Evolutionary conservation across 2,797 vertebrate genomes (phyloP).

Genomic region (Bucorvus abyssinicus): DNA sequence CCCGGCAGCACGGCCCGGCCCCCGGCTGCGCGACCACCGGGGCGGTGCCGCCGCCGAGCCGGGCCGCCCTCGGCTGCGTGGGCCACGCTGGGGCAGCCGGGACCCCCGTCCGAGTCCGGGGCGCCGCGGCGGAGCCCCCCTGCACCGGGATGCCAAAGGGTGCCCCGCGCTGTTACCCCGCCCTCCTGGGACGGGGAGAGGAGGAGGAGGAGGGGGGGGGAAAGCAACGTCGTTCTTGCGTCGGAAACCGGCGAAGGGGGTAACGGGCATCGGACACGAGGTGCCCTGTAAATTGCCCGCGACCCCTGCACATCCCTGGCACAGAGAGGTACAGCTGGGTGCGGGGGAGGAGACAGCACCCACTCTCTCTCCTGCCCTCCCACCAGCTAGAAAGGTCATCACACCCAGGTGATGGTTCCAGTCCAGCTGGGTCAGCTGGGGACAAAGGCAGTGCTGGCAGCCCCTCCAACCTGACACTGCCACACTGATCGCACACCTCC

Average conservation of each 20-base stretch:
- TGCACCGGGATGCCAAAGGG: not conserved
- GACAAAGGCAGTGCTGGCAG: not conserved
- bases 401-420: not conserved
- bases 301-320: not conserved
- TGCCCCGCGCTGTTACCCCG: not conserved
- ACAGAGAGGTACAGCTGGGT: fast-evolving
- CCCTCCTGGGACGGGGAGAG: not conserved
- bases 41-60: not conserved
- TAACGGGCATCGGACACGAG: not conserved
- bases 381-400: not conserved
- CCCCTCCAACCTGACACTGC: not conserved
- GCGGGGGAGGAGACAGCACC: not conserved
- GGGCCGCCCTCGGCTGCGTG: not conserved
- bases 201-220: too few species aligned
- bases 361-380: not conserved
- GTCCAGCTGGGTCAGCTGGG: not conserved
- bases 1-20: not conserved
- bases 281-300: fast-evolving
- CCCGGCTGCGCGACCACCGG: not conserved
- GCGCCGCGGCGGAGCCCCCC: not conserved
- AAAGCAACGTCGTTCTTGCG: fast-evolving
- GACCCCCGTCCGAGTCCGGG: not conserved
- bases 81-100: not conserved
- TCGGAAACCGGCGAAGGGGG: not conserved
- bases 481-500: fast-evolving